phyloP scores from a whole-genome alignment of 2,113 vertebrate species.

The Scalopus aquaticus region DNA sequence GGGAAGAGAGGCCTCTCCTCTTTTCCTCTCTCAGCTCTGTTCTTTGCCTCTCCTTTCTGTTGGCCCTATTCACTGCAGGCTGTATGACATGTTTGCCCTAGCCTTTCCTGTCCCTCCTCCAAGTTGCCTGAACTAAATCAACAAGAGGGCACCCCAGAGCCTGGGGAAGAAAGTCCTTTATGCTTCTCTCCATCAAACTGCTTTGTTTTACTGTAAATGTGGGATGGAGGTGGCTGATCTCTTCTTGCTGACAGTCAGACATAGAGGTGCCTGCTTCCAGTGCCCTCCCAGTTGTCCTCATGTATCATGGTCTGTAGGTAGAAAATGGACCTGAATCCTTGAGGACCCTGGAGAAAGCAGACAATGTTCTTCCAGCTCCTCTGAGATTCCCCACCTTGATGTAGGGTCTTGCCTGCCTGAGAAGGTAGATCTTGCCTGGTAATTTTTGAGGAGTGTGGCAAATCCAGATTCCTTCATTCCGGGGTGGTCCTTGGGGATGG shows the following conservation, averaged over 20 bases:
- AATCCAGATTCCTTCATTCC: conserved; percentile 21
- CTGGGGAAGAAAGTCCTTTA: conserved; percentile 43
- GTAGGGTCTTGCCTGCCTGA: background rate
- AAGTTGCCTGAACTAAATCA: conserved; percentile 75
- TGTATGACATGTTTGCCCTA: conserved; percentile 79
- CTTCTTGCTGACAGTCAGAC: background rate
- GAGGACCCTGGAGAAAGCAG: background rate
- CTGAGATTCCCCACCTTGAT: background rate
- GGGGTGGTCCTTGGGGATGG: background rate
- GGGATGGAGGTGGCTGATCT: background rate
- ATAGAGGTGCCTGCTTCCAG: background rate
- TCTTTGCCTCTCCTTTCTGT: conserved; percentile 77
- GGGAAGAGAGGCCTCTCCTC: conserved; percentile 82
- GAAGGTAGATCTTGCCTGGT: background rate
- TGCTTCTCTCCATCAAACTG: conserved; percentile 24
- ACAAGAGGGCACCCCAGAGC: conserved; percentile 71
- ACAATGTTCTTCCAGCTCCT: background rate
- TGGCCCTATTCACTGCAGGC: conserved; percentile 71
- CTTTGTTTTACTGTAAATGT: conserved; percentile 41
- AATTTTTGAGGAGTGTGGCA: background rate
- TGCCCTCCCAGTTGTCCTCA: conserved; percentile 10
- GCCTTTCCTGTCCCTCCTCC: conserved; percentile 75
- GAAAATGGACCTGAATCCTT: background rate
- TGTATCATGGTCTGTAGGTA: background rate
- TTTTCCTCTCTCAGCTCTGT: conserved; percentile 70